phyloP scores from a whole-genome alignment of 2,797 vertebrate genomes.

The Channa striata region DNA sequence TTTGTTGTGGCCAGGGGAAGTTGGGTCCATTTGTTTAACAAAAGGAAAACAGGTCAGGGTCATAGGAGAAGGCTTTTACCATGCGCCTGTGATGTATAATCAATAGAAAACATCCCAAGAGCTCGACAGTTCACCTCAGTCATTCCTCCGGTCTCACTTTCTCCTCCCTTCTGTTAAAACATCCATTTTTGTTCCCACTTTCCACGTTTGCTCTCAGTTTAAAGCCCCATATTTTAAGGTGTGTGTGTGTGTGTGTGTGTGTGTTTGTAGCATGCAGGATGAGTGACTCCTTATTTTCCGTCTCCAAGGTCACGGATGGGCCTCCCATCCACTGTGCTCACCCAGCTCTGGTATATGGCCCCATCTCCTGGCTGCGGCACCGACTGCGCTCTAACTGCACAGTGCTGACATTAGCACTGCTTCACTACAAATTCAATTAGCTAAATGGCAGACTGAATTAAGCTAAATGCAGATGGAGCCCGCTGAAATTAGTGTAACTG shows the following conservation, averaged over 20 bases:
- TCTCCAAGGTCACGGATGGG: constrained; percentile 49
- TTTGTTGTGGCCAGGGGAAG: constrained; percentile 49
- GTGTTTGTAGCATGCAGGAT: constrained; percentile 7
- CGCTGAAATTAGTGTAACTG: constrained; percentile 59
- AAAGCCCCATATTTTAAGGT: constrained; percentile 3
- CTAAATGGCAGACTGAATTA: constrained; percentile 72
- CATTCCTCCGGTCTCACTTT: constrained; percentile 5
- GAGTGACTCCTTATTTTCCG: constrained; percentile 16
- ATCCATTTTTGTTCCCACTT: neutral
- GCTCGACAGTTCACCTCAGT: constrained; percentile 29
- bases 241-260: neutral
- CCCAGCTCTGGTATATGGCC: constrained; percentile 13
- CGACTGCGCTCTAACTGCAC: neutral
- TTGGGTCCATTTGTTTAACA: constrained; percentile 61
- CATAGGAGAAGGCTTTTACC: constrained; percentile 64
- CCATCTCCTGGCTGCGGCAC: constrained; percentile 67
- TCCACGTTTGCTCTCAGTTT: constrained; percentile 6
- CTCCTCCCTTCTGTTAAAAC: neutral
- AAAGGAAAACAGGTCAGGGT: constrained; percentile 55
- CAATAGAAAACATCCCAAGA: constrained; percentile 64
- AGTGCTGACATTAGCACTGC: constrained; percentile 33
- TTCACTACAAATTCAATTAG: constrained; percentile 64
- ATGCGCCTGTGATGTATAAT: constrained; percentile 55
- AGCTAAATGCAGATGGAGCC: constrained; percentile 60
- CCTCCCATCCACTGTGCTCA: constrained; percentile 14